Evolutionary conservation across 2,113 vertebrate species (phyloP), one percentile per base, ranked within the genome.

Genomic region (Plectropomus leopardus): DNA sequence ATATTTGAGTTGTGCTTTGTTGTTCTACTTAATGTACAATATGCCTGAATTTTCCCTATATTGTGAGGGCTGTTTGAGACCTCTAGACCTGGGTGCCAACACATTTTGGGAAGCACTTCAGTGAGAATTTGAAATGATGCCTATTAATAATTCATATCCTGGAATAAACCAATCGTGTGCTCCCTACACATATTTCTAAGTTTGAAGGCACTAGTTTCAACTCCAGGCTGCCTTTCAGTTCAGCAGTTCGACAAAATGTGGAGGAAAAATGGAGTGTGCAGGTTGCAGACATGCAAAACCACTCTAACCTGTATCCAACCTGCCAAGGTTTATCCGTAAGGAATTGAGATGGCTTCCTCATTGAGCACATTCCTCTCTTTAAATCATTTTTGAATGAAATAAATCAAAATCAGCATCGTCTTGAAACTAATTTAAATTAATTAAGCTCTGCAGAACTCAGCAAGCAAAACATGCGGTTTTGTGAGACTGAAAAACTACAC

Each of bases 81-180:
- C 92, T 91, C 87, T 84, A 88, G 89, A 94, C 92, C 92, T 83
- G 83, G 30, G 85, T 91, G 91, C 92, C 88, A 94, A 86, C 91
- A 90, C 86, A 90, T 90, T 94, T 94, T 94, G 91, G 93, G 88
- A 93, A 93, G 88, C 90, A 90, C 87, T 93, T 95, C 93, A 92
- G 88, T 94, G 88, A 92, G 94, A 95, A 94, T 94, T 86, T 69
- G 57, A 93, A 93, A 95, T 94, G 78, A 90, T 85, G 48, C 53
- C 57, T 76, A 85, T 95, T 90, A 93, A 95, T 94, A 86, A 93
- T 95, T 94, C 83, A 94, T 87, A 86, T 82, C 78, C 61, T 92
- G 91, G 91, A 93, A 92, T 92, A 91, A 87, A 91, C 88, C 87
- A 92, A 88, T 91, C 78, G 64, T 87, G 87, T 40, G 70, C 90